Percentiles rank a stretch among this genome's conserved stretches.
Evolutionary conservation across 2,888 invertebrate genomes (phyloP).

Genomic region (Synanthedon formicaeformis): DNA sequence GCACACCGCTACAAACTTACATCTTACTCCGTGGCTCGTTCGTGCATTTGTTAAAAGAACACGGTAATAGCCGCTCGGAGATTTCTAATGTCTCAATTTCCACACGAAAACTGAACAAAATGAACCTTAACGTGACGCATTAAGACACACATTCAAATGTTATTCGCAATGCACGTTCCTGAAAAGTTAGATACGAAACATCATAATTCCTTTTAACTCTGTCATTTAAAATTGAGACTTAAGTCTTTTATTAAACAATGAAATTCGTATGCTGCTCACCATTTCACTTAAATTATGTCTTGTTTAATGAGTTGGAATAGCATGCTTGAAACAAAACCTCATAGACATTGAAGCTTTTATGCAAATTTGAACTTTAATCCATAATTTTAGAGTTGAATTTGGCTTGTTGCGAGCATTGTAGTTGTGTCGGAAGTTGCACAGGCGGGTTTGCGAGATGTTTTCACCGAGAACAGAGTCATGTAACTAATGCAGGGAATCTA

Average conservation of each 20-base stretch:
- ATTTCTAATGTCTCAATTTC: constrained; percentile 70
- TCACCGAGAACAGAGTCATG: constrained; percentile 67
- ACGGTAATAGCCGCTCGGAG: constrained; percentile 62
- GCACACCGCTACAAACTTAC: constrained; percentile 55
- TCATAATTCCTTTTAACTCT: constrained; percentile 16
- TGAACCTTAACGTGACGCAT: constrained; percentile 16
- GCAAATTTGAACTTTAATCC: constrained; percentile 10
- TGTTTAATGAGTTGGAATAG: constrained; percentile 64
- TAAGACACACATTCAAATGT: constrained; percentile 20
- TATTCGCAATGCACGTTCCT: constrained; percentile 35
- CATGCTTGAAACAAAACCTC: constrained; percentile 14
- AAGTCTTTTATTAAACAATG: constrained; percentile 18
- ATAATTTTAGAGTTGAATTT: constrained; percentile 13
- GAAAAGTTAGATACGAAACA: constrained; percentile 21
- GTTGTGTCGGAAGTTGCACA: constrained; percentile 12
- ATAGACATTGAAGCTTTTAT: constrained; percentile 7
- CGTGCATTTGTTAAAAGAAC: constrained; percentile 69
- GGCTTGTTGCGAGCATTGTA: constrained; percentile 8
- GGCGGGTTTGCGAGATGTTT: constrained; percentile 58
- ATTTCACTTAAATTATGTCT: constrained; percentile 63
- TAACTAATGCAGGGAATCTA: constrained; percentile 69
- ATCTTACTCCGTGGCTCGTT: constrained; percentile 54
- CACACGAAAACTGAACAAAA: constrained; percentile 15
- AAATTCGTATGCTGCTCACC: constrained; percentile 23
- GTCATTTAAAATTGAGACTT: constrained; percentile 24